These are phyloP conservation scores for Blera fallax DNA, from an alignment of 2,888 invertebrate species.

Conservation along the genomic window DNA sequence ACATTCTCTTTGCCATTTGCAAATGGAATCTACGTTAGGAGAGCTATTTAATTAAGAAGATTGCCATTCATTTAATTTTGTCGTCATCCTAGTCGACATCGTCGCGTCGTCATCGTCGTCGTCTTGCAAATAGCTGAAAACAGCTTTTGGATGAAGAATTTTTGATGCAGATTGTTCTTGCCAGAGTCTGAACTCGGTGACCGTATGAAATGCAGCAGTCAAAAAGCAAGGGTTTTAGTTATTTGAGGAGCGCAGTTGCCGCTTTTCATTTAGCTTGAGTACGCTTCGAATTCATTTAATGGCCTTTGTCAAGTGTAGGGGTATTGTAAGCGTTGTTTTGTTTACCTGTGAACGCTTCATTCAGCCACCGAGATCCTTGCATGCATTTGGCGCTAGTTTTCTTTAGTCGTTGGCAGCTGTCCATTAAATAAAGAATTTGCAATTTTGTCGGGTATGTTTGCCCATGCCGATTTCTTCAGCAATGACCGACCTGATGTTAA, in stretches of 20 bases:
- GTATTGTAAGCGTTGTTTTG: conserved; percentile 42
- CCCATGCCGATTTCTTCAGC: conserved; percentile 97
- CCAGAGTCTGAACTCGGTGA: conserved; percentile 38
- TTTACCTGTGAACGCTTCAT: conserved; percentile 89
- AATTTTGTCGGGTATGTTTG: conserved; percentile 89
- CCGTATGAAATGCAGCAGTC: conserved; percentile 57
- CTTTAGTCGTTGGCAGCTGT: conserved; percentile 91
- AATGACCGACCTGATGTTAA: conserved; percentile 87
- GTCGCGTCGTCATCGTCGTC: conserved; percentile 35
- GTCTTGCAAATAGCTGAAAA: conserved; percentile 47
- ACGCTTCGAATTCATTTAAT: conserved; percentile 37
- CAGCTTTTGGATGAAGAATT: conserved; percentile 48
- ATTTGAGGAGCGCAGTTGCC: conserved; percentile 37
- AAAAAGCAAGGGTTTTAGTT: conserved; percentile 36
- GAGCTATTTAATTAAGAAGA: conserved; percentile 65
- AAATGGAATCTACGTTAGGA: conserved; percentile 62
- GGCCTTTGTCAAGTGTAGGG: conserved; percentile 25
- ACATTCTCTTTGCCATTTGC: conserved; percentile 59
- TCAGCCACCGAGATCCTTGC: conserved; percentile 93
- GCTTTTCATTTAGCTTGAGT: conserved; percentile 39
- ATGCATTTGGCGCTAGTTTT: conserved; percentile 90
- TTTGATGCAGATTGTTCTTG: conserved; percentile 47
- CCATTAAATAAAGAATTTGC: conserved; percentile 93
- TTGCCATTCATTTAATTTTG: conserved; percentile 63
- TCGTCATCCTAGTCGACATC: conserved; percentile 50